Evolutionary conservation across 2,797 vertebrate genomes (phyloP), one percentile per base, ranked within the genome.

Genomic region (Manis crassicaudata): DNA sequence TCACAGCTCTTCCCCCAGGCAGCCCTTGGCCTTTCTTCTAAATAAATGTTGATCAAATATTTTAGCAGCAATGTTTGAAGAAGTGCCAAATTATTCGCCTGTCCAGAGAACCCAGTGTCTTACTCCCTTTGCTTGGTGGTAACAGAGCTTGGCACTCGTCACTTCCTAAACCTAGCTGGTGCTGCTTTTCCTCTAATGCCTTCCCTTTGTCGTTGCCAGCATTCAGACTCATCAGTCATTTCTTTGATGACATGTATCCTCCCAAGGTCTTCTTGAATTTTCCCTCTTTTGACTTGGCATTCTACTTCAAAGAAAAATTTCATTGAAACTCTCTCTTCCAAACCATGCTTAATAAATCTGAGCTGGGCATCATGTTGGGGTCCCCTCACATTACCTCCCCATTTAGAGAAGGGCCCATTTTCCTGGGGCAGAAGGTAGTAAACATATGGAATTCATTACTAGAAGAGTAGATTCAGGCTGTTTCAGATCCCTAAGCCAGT

Each of bases 401-500:
- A 21, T 68, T 92, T 43, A 43, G 32, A 92, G 46, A 96, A 90
- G 27, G 52, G 20, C 20, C 67, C 21, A 16, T 96, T 94, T 92
- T 92, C 82, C 92, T 88, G 37, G 52, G 76, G 54, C 2, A 0
- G 65, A 85, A 92, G 70, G 3, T 95, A 84, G 37, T 89, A 88
- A 96, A 73, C 97, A 97, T 93, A 95, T 92, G 97, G 97, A 95
- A 96, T 97, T 92, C 11, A 21, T 97, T 97, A 97, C 94, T 70
- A 81, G 67, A 88, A 88, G 76, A 90, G 87, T 81, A 85, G 83
- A 89, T 96, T 97, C 58, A 46, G 96, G 88, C 96, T 90, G 80
- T 97, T 97, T 97, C 97, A 84, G 11, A 94, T 92, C 86, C 80
- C 68, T 18, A 96, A 87, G 94, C 96, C 97, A 97, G 96, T 96